Conservation (phyloP, 2,797 vertebrate genomes). For the Heliangelus exortis region DNA sequence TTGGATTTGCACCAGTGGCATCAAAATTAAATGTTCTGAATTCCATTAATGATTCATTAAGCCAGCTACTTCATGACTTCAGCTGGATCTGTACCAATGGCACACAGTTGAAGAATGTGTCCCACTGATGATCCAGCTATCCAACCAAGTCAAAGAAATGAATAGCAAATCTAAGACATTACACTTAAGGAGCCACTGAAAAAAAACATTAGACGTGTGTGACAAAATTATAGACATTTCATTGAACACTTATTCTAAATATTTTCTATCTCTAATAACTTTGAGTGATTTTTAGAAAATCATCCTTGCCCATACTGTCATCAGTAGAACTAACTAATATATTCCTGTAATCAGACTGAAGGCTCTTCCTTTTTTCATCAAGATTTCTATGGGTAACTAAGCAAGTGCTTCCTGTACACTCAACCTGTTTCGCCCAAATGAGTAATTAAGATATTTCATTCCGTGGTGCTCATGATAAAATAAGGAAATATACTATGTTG, state of each 20-base stretch:
- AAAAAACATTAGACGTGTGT: neutral
- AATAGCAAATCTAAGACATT: neutral
- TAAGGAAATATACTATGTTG: neutral
- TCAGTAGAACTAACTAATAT: neutral
- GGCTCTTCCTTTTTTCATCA: neutral
- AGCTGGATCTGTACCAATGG: conserved; percentile 23
- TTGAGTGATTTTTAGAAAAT: neutral
- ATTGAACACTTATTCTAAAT: neutral
- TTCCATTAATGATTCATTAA: conserved; percentile 60
- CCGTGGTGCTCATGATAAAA: neutral
- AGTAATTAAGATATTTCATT: neutral
- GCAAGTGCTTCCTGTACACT: neutral
- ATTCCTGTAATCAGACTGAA: neutral
- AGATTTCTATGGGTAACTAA: neutral
- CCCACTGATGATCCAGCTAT: neutral
- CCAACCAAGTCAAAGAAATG: neutral
- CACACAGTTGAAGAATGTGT: neutral
- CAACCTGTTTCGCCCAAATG: neutral
- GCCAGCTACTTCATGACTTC: conserved; percentile 8
- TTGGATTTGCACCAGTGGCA: conserved; percentile 37
- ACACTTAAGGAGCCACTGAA: neutral
- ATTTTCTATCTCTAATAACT: neutral
- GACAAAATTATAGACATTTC: neutral
- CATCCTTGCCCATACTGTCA: neutral
- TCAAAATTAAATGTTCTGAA: conserved; percentile 44